Conservation (phyloP, 1,140 invertebrate species). For the Diplogasteroides magnus region DNA sequence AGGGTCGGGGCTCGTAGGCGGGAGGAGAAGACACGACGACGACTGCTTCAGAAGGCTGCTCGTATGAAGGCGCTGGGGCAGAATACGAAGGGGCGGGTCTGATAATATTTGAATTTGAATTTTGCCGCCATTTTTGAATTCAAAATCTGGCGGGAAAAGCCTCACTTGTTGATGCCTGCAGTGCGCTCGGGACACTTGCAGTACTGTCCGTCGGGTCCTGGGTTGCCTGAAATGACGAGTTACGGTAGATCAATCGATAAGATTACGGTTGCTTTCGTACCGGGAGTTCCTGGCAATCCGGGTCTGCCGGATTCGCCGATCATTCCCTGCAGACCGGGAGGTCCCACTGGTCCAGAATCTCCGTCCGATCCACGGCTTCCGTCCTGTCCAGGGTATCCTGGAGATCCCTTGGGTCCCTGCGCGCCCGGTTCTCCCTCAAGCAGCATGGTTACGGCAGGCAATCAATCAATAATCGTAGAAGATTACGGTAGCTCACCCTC, state of each 20-base stretch:
- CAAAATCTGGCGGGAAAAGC: too few species aligned
- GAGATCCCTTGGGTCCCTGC: slow-evolving; percentile 21
- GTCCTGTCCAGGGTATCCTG: slow-evolving; percentile 22
- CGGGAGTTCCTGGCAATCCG: slow-evolving; percentile 5
- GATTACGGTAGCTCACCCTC: slow-evolving; percentile 6
- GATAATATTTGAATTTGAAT: too few species aligned
- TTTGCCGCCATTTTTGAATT: too few species aligned
- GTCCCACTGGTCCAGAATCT: slow-evolving; percentile 24
- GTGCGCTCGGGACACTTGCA: slow-evolving; percentile 23
- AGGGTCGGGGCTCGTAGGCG: neutral
- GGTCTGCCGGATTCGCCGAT: slow-evolving; percentile 5
- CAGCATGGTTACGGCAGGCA: neutral
- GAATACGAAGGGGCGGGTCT: slow-evolving; percentile 2
- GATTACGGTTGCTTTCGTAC: too few species aligned
- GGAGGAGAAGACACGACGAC: neutral
- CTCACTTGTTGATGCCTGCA: slow-evolving; percentile 4
- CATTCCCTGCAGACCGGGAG: slow-evolving; percentile 20
- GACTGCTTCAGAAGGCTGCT: neutral
- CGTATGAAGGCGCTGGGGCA: slow-evolving; percentile 1
- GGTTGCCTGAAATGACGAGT: neutral
- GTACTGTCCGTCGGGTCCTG: slow-evolving; percentile 24
- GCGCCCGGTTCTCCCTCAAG: slow-evolving; percentile 20
- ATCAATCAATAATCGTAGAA: too few species aligned
- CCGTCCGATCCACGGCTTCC: slow-evolving; percentile 25
- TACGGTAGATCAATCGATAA: too few species aligned